Percentiles rank a stretch among this genome's conserved stretches.
phyloP scores from a whole-genome alignment of 2,888 invertebrate species.

The Ganaspis brasiliensis region DNA sequence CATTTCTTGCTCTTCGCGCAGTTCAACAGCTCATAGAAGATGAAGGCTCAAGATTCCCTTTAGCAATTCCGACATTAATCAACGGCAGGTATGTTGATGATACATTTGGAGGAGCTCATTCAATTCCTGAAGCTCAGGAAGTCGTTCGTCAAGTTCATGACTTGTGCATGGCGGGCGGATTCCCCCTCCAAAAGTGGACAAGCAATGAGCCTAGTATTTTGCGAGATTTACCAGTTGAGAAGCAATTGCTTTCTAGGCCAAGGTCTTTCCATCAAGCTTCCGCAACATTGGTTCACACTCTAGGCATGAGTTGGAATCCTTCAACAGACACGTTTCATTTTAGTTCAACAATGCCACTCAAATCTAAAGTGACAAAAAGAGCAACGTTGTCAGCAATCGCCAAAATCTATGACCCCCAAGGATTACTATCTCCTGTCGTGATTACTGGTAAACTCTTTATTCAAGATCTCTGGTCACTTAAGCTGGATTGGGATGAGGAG shows the following conservation, averaged over 20 bases:
- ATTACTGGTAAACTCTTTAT: background rate
- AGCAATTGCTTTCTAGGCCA: background rate
- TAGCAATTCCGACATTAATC: conserved; percentile 25
- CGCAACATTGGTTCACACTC: background rate
- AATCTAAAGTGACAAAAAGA: background rate
- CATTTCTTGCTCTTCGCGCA: conserved; percentile 60
- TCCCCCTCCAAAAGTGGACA: background rate
- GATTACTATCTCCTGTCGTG: background rate
- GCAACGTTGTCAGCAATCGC: background rate
- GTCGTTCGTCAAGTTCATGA: background rate
- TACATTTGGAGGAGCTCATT: background rate
- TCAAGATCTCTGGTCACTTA: background rate
- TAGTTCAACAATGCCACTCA: background rate
- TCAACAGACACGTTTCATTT: background rate
- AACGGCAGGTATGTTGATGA: background rate
- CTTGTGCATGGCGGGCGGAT: background rate
- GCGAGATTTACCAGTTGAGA: background rate
- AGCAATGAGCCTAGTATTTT: background rate
- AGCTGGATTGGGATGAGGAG: conserved; percentile 14
- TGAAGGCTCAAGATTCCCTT: conserved; percentile 47
- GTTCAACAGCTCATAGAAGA: conserved; percentile 57
- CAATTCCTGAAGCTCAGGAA: background rate
- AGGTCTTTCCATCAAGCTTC: background rate
- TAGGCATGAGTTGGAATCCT: background rate
- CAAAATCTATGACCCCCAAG: background rate